phyloP scores from a whole-genome alignment of 1,140 invertebrate species.

The Sinonovacula constricta region DNA sequence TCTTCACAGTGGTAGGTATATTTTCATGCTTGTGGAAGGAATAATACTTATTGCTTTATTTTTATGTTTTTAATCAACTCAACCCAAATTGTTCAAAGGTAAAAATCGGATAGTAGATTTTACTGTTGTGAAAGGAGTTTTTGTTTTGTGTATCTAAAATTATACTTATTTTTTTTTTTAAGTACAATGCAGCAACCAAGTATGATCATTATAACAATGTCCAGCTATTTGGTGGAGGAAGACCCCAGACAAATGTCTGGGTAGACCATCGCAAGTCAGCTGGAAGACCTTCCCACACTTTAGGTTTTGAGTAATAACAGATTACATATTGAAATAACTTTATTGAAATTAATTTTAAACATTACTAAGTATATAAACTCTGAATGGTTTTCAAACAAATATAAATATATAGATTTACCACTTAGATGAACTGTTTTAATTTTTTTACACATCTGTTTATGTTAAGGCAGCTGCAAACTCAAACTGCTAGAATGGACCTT shows the following conservation, averaged over 20 bases:
- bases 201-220: not conserved
- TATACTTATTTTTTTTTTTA: not conserved
- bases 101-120: not conserved
- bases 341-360: too few relatives aligned
- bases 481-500: too few relatives aligned
- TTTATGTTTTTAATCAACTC: not conserved
- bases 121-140: not conserved
- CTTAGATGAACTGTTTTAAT: too few relatives aligned
- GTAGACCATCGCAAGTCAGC: not conserved
- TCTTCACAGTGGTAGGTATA: conserved; percentile 74
- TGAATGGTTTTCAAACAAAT: too few relatives aligned
- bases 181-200: not conserved
- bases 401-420: too few relatives aligned
- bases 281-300: too few relatives aligned
- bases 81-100: not conserved
- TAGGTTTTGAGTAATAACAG: too few relatives aligned
- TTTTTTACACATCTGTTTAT: too few relatives aligned
- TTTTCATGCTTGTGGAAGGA: not conserved
- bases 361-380: too few relatives aligned
- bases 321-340: too few relatives aligned
- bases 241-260: not conserved
- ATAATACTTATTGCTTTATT: not conserved
- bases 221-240: not conserved
- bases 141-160: not conserved
- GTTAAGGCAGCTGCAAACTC: too few relatives aligned